phyloP scores from a whole-genome alignment of 2,888 invertebrate genomes.

The Sphaerophoria taeniata region DNA sequence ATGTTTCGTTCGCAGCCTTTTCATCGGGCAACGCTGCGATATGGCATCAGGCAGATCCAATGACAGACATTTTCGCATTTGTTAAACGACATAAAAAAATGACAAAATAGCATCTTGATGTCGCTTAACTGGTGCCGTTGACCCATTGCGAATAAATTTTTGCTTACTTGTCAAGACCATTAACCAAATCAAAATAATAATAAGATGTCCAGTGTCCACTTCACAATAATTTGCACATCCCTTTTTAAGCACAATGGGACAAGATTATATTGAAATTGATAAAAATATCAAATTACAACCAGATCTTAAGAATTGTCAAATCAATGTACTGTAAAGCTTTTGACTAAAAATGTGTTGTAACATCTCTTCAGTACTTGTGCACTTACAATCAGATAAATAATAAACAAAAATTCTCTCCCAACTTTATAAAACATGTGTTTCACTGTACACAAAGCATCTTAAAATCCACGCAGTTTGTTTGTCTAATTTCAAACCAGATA shows the following conservation, averaged over 20 bases:
- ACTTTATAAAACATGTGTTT: neutral
- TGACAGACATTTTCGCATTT: slow-evolving; percentile 38
- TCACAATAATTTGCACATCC: slow-evolving; percentile 66
- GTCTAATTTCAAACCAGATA: slow-evolving; percentile 46
- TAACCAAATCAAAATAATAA: slow-evolving; percentile 33
- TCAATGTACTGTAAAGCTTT: too few relatives aligned
- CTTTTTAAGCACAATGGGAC: slow-evolving; percentile 15
- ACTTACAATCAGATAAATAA: too few relatives aligned
- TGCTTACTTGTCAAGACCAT: slow-evolving; percentile 53
- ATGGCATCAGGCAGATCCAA: slow-evolving; percentile 14
- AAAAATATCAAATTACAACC: too few relatives aligned
- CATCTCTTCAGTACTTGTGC: too few relatives aligned
- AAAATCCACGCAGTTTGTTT: slow-evolving; percentile 13
- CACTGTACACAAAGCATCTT: neutral
- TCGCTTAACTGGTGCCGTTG: slow-evolving; percentile 57
- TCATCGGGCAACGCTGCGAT: neutral
- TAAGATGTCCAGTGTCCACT: slow-evolving; percentile 43
- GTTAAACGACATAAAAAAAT: slow-evolving; percentile 22
- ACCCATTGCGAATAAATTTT: slow-evolving; percentile 66
- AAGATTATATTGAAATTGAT: neutral
- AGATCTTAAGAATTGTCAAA: too few relatives aligned
- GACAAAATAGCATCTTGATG: slow-evolving; percentile 16
- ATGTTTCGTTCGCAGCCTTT: neutral
- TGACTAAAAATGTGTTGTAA: too few relatives aligned
- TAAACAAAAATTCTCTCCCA: slow-evolving; percentile 23